Evolutionary conservation across 2,888 invertebrate species (phyloP).

Genomic region (Apodemia zela): DNA sequence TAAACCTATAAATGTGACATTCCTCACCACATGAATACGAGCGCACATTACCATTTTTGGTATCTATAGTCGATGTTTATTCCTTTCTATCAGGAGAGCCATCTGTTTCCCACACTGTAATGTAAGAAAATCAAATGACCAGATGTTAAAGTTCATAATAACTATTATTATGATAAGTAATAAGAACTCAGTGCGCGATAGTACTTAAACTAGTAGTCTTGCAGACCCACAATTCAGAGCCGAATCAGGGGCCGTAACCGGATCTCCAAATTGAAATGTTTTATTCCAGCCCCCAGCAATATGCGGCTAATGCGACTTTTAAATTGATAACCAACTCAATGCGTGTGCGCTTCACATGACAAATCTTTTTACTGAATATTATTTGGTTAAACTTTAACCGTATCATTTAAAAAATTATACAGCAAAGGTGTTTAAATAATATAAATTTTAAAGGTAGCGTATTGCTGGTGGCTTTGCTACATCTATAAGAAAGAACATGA

Average conservation of each 20-base stretch:
- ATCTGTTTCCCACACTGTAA: no score
- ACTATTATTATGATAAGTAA: neutral
- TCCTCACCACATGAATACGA: no score
- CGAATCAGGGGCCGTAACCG: conserved; percentile 72
- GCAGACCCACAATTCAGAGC: conserved; percentile 74
- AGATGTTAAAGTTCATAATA: neutral
- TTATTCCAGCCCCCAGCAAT: conserved; percentile 62
- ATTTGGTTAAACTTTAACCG: conserved; percentile 75
- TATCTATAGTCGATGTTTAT: no score
- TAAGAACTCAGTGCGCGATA: conserved; percentile 26
- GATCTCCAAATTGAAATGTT: conserved; percentile 80
- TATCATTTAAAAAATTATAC: conserved; percentile 49
- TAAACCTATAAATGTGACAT: no score
- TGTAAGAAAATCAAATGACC: neutral
- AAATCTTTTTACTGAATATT: conserved; percentile 55
- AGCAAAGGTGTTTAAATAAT: neutral
- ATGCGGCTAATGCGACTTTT: conserved; percentile 70
- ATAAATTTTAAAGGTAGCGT: neutral
- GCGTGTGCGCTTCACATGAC: conserved; percentile 55
- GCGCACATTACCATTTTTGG: no score
- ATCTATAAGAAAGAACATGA: no score
- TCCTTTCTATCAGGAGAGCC: no score
- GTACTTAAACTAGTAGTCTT: conserved; percentile 71
- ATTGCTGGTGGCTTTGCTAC: neutral
- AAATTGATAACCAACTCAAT: conserved; percentile 75